Evolutionary conservation across 1,140 invertebrate genomes (phyloP).

Genomic region (Ericerus pela): DNA sequence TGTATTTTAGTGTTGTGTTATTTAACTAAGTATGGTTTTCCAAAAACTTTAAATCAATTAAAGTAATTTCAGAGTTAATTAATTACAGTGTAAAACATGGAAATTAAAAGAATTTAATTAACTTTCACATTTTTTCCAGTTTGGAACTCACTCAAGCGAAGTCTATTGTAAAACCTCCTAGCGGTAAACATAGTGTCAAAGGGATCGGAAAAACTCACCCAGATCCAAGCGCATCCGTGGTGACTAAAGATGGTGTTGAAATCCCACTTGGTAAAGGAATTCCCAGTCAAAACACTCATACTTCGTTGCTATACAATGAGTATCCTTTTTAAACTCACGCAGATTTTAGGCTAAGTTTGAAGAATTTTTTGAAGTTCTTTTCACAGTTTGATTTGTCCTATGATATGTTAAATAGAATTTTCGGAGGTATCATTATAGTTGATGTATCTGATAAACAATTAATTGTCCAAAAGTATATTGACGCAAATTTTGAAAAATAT

Average conservation of each 20-base stretch:
- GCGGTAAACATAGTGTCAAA: constrained; percentile 61
- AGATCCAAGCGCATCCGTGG: constrained; percentile 35
- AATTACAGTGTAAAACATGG: background rate
- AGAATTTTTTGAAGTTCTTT: background rate
- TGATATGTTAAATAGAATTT: background rate
- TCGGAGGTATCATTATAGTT: background rate
- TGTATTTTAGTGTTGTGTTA: constrained; percentile 15
- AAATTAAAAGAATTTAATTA: background rate
- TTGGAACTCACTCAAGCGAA: constrained; percentile 37
- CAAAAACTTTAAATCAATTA: background rate
- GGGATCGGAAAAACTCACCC: constrained; percentile 64
- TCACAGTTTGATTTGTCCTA: constrained; percentile 2
- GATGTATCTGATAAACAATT: background rate
- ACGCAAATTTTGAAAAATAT: background rate
- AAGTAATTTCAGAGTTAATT: background rate
- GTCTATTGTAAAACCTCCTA: constrained; percentile 61
- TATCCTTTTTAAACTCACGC: constrained; percentile 38
- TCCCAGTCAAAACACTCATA: constrained; percentile 29
- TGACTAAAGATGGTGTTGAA: constrained; percentile 43
- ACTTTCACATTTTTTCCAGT: constrained; percentile 5
- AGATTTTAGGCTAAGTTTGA: too few species aligned
- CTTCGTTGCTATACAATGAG: constrained; percentile 69
- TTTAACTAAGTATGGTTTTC: background rate
- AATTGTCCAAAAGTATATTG: background rate
- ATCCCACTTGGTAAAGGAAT: constrained; percentile 57